Evolutionary conservation across 2,797 vertebrate genomes (phyloP), one percentile per base, ranked within the genome.

Genomic region (Neomorphus geoffroyi): DNA sequence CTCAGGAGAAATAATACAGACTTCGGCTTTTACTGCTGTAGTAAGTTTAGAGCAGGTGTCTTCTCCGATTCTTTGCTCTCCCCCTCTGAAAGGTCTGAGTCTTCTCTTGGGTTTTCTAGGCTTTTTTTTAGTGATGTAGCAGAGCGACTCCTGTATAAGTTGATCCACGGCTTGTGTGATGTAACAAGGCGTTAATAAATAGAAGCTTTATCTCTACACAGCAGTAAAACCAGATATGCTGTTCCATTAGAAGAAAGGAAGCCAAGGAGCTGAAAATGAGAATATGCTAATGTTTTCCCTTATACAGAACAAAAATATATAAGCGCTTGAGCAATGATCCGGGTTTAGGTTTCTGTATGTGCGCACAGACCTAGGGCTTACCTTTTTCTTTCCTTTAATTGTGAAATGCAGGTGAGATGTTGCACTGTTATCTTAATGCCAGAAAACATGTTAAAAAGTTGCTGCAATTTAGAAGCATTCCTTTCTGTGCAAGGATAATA

Each of bases 391-490:
- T 56, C 54, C 61, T 21, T 18, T n/a, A 43, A 13, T 22, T 35
- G 7, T 35, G 69, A 74, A 41, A 89, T 18, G 30, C 51, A 86
- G 53, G 62, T 84, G 32, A 73, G 86, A 37, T 45, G 32, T 46
- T 86, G 32, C 48, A 77, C 65, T 48, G 32, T 60, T 60, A 62
- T 22, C 16, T 79, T 64, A 64, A 18, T 21, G 28, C 46, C 33
- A 39, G 51, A 35, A 72, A 69, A 89, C 4, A 1, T 72, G 19
- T 80, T 72, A 27, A 80, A 96, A 97, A 98, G 96, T 98, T 97
- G 48, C n/a, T 67, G 53, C 71, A 91, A 33, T 91, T 24, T n/a
- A 39, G 21, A 67, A 57, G 33, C 61, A 30, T 65, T 67, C 30
- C 33, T 69, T 86, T 60, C 57, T 84, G 56, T 73, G 64, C 51